These are phyloP conservation scores for Eilema caniola DNA, from an alignment of 2,888 invertebrate genomes.

Conservation along the genomic window DNA sequence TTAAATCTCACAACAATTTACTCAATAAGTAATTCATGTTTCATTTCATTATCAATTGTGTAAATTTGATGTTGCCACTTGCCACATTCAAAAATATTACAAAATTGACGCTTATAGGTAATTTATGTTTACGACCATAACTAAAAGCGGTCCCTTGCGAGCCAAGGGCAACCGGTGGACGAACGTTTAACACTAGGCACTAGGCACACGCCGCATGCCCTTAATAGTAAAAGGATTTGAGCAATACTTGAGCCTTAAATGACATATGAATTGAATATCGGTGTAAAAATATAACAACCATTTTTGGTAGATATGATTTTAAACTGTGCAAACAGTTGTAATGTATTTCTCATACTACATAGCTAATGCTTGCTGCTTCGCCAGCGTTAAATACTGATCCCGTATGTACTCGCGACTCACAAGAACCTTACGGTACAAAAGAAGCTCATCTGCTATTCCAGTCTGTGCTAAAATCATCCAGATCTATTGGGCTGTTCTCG, in stretches of 20 bases:
- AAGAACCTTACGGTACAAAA: no score
- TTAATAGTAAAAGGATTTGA: slow-evolving; percentile 65
- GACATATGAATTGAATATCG: slow-evolving; percentile 42
- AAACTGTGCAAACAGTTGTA: neutral
- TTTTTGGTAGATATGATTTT: slow-evolving; percentile 24
- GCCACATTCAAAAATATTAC: slow-evolving; percentile 29
- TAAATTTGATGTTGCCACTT: slow-evolving; percentile 6
- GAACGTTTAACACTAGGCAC: slow-evolving; percentile 36
- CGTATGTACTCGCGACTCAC: no score
- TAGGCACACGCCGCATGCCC: slow-evolving; percentile 53
- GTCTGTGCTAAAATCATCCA: no score
- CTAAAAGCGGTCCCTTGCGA: slow-evolving; percentile 62
- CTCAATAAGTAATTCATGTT: slow-evolving; percentile 8
- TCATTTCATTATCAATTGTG: slow-evolving; percentile 15
- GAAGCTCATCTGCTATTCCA: no score
- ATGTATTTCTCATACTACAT: neutral
- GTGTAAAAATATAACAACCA: slow-evolving; percentile 24
- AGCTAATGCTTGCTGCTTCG: no score
- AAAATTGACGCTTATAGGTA: slow-evolving; percentile 33
- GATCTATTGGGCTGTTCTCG: no score
- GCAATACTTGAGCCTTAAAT: slow-evolving; percentile 54
- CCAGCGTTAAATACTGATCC: no score
- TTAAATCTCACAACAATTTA: neutral
- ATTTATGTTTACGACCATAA: slow-evolving; percentile 42
- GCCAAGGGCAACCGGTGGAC: slow-evolving; percentile 67